Evolutionary conservation across 2,888 invertebrate genomes (phyloP).

Genomic region (Cabera pusaria): DNA sequence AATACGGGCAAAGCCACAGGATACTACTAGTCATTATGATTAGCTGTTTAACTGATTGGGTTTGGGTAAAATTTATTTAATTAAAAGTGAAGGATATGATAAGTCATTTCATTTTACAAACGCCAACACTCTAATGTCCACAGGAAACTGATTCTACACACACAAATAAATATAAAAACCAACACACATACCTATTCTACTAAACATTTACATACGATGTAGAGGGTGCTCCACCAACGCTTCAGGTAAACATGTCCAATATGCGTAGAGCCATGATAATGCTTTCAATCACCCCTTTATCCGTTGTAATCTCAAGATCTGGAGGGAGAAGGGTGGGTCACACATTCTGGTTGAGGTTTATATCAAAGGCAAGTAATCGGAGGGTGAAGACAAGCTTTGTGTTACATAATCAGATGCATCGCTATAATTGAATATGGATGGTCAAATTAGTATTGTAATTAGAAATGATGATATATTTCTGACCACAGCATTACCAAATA

Average conservation of each 20-base stretch:
- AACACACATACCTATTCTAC: conserved; percentile 37
- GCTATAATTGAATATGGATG: conserved; percentile 43
- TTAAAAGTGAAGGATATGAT: no score
- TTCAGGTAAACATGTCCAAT: conserved; percentile 69
- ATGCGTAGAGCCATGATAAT: conserved; percentile 51
- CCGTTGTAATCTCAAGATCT: conserved; percentile 53
- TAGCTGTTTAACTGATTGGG: no score
- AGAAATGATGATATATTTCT: no score
- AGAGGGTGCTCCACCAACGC: conserved; percentile 56
- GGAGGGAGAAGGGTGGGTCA: conserved; percentile 45
- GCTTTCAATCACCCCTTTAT: conserved; percentile 58
- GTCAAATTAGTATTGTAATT: conserved; percentile 16
- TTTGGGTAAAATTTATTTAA: no score
- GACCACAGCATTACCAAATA: no score
- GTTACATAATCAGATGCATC: conserved; percentile 57
- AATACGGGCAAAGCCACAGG: no score
- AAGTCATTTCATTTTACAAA: no score
- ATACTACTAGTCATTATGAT: no score
- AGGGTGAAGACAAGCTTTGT: conserved; percentile 53
- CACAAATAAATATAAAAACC: not conserved
- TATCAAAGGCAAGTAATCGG: conserved; percentile 49
- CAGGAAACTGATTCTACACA: no score
- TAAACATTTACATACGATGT: conserved; percentile 35
- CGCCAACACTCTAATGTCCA: no score
- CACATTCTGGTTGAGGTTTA: conserved; percentile 40